Evolutionary conservation across 35 echinoderm and acorn worm genomes (phyloP).

Genomic region (Strongylocentrotus purpuratus): DNA sequence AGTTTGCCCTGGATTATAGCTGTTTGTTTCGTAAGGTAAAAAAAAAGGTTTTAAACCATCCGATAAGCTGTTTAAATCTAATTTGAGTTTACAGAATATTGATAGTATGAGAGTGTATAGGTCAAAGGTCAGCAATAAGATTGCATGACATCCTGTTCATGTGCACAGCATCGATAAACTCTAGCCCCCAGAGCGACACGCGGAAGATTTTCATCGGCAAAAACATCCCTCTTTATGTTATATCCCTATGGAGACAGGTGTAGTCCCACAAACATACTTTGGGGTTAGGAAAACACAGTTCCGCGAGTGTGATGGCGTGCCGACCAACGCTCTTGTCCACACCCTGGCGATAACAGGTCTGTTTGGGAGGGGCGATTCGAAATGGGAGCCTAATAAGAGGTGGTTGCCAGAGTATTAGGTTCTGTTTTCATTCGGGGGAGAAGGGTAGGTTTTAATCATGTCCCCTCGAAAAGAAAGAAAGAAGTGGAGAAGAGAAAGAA

Average conservation of each 20-base stretch:
- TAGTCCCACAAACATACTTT: slow-evolving; percentile 2
- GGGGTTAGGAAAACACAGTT: slow-evolving; percentile 9
- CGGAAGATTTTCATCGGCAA: neutral
- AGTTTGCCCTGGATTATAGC: no score
- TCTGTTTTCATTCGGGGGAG: neutral
- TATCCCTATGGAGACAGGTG: slow-evolving; percentile 15
- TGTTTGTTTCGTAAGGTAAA: no score
- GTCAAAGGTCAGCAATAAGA: neutral
- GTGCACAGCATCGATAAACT: neutral
- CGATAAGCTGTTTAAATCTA: no score
- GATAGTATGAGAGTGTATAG: neutral
- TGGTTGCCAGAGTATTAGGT: neutral
- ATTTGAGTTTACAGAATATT: neutral
- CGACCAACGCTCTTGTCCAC: neutral
- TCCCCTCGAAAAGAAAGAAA: neutral
- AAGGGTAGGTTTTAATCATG: neutral
- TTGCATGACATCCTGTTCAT: neutral
- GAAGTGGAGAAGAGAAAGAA: no score
- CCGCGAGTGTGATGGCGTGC: neutral
- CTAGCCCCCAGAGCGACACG: neutral
- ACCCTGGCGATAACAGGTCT: neutral
- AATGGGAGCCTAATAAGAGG: neutral
- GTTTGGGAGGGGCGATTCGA: neutral
- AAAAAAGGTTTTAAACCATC: no score
- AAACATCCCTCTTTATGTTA: neutral